Conservation (phyloP, 2,113 vertebrate species). For the Phylloscopus trochiloides region DNA sequence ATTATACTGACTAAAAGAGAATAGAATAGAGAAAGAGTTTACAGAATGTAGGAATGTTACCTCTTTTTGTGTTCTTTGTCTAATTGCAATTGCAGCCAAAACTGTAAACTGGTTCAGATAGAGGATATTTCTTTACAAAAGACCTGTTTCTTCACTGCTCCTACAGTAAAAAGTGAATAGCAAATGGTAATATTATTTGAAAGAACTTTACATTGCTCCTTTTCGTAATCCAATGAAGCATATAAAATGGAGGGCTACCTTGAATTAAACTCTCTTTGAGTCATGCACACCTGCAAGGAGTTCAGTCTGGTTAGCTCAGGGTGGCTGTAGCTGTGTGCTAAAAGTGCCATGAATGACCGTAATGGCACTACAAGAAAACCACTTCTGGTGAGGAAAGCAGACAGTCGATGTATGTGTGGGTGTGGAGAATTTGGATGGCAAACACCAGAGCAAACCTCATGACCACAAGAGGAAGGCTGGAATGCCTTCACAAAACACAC, state of each 20-base stretch:
- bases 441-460: neutral
- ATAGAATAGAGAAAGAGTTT: neutral
- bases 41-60: neutral
- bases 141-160: neutral
- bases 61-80: neutral
- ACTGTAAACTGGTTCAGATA: neutral
- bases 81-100: neutral
- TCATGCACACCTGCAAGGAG: neutral
- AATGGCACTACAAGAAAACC: neutral
- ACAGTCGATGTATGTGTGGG: neutral
- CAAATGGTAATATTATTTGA: neutral
- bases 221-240: neutral
- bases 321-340: neutral
- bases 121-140: neutral
- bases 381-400: neutral
- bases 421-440: neutral
- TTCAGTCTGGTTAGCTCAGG: neutral
- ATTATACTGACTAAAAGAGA: neutral
- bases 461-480: neutral
- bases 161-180: neutral
- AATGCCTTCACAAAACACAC: neutral
- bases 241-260: neutral
- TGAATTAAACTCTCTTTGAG: neutral
- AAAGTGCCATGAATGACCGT: fast-evolving
- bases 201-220: neutral